Conservation (phyloP, 2,888 invertebrate species). For the Luperina testacea region DNA sequence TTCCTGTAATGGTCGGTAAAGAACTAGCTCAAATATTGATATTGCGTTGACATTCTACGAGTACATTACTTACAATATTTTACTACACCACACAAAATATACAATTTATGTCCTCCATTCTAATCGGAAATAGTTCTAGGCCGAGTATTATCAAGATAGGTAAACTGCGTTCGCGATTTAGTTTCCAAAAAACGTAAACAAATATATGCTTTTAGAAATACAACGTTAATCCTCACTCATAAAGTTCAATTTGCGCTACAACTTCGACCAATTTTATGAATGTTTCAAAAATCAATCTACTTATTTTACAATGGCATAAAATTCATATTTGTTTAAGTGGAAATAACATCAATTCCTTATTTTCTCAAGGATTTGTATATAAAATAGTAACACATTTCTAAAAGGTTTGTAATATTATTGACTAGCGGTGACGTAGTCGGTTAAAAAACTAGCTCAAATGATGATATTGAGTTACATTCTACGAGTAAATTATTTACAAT, state of each 20-base stretch:
- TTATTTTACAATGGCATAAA: neutral
- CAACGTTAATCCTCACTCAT: neutral
- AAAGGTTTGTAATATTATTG: too few species aligned
- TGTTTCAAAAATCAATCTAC: too few species aligned
- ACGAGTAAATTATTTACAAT: neutral
- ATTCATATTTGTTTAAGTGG: neutral
- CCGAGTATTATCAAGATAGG: constrained; percentile 2
- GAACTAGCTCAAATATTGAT: neutral
- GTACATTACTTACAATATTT: neutral
- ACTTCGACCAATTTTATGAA: neutral
- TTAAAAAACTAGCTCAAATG: neutral
- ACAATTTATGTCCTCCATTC: neutral
- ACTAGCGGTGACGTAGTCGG: neutral
- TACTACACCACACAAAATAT: neutral
- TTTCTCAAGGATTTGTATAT: too few species aligned
- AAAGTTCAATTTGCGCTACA: neutral
- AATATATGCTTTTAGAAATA: neutral
- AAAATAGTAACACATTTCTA: too few species aligned
- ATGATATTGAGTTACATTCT: too few species aligned
- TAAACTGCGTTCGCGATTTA: neutral
- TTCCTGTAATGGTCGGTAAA: neutral
- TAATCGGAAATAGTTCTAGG: constrained; percentile 14
- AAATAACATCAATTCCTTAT: neutral
- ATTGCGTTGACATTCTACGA: neutral
- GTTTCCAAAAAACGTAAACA: neutral